These are phyloP conservation scores for Chrosomus eos DNA, from an alignment of 2,797 vertebrate genomes.

Conservation along the genomic window DNA sequence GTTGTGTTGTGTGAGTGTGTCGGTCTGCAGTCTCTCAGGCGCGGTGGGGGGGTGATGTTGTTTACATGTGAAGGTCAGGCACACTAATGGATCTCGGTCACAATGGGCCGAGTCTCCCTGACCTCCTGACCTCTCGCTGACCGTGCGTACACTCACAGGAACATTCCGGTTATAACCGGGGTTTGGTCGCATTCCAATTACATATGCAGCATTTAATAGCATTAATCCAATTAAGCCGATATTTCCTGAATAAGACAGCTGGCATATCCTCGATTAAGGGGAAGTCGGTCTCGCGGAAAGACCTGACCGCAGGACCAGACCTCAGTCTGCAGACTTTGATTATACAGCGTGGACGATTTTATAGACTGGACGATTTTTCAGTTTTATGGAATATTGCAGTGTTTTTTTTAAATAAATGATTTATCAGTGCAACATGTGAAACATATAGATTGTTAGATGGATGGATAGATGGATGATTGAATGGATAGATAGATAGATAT, in stretches of 20 bases:
- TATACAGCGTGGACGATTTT: neutral
- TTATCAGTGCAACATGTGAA: neutral
- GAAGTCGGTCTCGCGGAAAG: neutral
- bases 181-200: neutral
- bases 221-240: conserved; percentile 25
- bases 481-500: too few species aligned
- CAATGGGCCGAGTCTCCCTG: conserved; percentile 54
- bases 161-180: conserved; percentile 12
- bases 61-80: conserved; percentile 61
- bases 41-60: conserved; percentile 72
- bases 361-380: too few species aligned
- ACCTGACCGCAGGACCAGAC: neutral
- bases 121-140: conserved; percentile 12
- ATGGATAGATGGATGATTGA: too few species aligned
- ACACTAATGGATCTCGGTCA: neutral
- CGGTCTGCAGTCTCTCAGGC: conserved; percentile 62
- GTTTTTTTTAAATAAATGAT: neutral
- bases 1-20: conserved; percentile 58
- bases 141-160: neutral
- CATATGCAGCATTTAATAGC: neutral
- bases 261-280: neutral
- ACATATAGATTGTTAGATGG: neutral
- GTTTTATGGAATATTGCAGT: too few species aligned
- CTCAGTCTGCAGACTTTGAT: neutral
- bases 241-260: conserved; percentile 28